These are phyloP conservation scores for Ciconia stormi DNA, from an alignment of 2,113 vertebrate genomes.

Conservation along the genomic window DNA sequence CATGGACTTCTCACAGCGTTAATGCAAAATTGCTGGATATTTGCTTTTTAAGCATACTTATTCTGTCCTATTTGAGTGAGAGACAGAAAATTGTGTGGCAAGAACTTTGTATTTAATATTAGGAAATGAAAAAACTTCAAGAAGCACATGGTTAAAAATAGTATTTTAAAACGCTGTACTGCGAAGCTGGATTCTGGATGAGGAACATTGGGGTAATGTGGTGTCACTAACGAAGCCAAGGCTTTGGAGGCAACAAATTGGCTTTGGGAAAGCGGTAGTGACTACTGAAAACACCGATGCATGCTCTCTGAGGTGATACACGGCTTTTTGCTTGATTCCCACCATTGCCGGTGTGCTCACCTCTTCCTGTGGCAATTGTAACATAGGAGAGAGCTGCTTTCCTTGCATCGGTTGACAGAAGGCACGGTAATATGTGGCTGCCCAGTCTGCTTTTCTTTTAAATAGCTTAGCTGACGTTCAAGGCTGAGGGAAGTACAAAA, in stretches of 20 bases:
- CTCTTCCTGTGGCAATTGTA: constrained; percentile 50
- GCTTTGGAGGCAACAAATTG: background rate
- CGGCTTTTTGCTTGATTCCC: background rate
- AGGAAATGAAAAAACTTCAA: background rate
- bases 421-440: constrained; percentile 38
- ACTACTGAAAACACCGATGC: background rate
- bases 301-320: background rate
- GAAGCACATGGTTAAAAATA: background rate
- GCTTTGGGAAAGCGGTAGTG: background rate
- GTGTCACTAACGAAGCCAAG: background rate
- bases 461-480: constrained; percentile 52
- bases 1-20: background rate
- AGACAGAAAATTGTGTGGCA: background rate
- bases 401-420: constrained; percentile 56
- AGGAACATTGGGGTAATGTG: background rate
- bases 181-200: background rate
- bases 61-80: background rate
- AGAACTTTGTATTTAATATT: background rate
- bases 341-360: background rate
- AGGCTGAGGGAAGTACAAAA: constrained; percentile 62
- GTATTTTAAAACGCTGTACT: background rate
- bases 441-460: constrained; percentile 41
- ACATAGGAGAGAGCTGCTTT: constrained; percentile 6
- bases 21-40: background rate
- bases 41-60: background rate